Conservation (phyloP, 1,140 invertebrate species). For the Stegodyphus mimosarum region DNA sequence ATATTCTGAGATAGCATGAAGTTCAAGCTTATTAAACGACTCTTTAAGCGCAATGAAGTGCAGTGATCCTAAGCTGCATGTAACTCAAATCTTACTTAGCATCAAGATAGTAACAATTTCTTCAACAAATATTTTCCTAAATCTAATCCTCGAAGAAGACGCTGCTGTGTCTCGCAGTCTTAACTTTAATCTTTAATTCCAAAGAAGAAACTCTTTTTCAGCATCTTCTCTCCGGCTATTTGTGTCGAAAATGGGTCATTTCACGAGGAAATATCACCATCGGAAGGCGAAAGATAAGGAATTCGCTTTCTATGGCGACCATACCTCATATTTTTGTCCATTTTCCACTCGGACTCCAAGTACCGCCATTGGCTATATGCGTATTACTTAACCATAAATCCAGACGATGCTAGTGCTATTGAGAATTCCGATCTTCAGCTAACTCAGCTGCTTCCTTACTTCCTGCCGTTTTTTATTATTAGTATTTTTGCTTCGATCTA, state of each 20-base stretch:
- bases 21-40: too few relatives aligned
- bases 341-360: slow-evolving; percentile 37
- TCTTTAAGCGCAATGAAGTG: too few relatives aligned
- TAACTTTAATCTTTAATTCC: too few relatives aligned
- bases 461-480: too few relatives aligned
- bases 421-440: slow-evolving; percentile 1
- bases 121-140: too few relatives aligned
- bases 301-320: slow-evolving; percentile 21
- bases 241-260: slow-evolving; percentile 46
- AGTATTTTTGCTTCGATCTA: not conserved
- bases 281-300: slow-evolving; percentile 27
- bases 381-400: slow-evolving; percentile 49
- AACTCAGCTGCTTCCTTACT: too few relatives aligned
- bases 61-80: too few relatives aligned
- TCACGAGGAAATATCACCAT: slow-evolving; percentile 28
- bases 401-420: slow-evolving; percentile 1
- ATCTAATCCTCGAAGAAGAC: too few relatives aligned
- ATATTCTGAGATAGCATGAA: too few relatives aligned
- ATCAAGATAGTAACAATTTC: too few relatives aligned
- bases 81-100: too few relatives aligned
- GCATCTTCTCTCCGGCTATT: slow-evolving; percentile 40
- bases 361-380: slow-evolving; percentile 27
- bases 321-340: slow-evolving; percentile 42
- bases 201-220: slow-evolving; percentile 1
- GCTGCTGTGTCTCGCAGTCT: too few relatives aligned